These are phyloP conservation scores for Tanytarsus gracilentus DNA, from an alignment of 2,888 invertebrate genomes.

Conservation along the genomic window DNA sequence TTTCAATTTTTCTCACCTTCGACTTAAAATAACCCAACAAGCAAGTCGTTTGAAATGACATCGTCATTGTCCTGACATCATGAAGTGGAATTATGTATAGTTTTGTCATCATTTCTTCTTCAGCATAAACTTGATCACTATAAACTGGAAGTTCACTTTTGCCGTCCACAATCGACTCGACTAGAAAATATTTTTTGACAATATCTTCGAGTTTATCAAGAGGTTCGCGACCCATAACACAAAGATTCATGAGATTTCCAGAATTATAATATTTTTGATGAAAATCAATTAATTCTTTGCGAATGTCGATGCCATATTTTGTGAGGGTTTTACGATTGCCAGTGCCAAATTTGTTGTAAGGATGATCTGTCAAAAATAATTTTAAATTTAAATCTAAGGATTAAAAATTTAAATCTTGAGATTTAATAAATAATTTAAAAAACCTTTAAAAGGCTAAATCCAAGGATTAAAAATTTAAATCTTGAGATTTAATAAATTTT, in stretches of 20 bases:
- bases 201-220: slow-evolving; percentile 71
- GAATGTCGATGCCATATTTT: slow-evolving; percentile 64
- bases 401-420: too few relatives aligned
- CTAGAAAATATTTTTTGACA: slow-evolving; percentile 60
- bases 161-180: slow-evolving; percentile 62
- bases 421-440: too few relatives aligned
- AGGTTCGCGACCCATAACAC: slow-evolving; percentile 72
- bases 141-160: slow-evolving; percentile 57
- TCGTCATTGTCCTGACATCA: slow-evolving; percentile 66
- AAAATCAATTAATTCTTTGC: slow-evolving; percentile 73
- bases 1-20: slow-evolving; percentile 64
- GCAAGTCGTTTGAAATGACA: slow-evolving; percentile 80
- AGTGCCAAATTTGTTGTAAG: slow-evolving; percentile 82
- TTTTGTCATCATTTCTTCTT: slow-evolving; percentile 55
- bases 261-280: slow-evolving; percentile 83
- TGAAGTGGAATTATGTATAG: slow-evolving; percentile 74
- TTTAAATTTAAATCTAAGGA: too few relatives aligned
- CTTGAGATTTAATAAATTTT: too few relatives aligned
- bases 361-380: too few relatives aligned
- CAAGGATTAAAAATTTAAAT: too few relatives aligned
- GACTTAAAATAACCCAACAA: slow-evolving; percentile 64
- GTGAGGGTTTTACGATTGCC: slow-evolving; percentile 62
- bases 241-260: slow-evolving; percentile 77
- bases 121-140: slow-evolving; percentile 70
- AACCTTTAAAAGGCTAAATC: too few relatives aligned